Evolutionary conservation across 37 sponge, comb jelly and placozoan genomes (phyloP), one percentile per base, ranked within the genome.

Genomic region (Mnemiopsis leidyi): DNA sequence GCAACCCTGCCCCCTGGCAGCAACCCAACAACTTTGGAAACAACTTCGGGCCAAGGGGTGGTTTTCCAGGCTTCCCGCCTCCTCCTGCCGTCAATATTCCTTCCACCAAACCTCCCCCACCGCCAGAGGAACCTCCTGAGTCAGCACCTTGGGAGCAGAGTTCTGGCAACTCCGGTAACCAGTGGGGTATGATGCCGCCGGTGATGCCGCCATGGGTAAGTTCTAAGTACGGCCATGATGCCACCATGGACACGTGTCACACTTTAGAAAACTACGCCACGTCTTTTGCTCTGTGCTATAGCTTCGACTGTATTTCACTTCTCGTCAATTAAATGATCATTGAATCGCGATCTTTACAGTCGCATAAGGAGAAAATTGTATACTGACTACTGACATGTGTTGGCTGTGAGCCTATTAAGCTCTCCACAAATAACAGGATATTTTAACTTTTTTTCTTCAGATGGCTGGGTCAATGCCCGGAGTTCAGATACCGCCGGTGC

Each of bases 91-190:
- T 36, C 34, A 69, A 69, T 20, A 69, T 69, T 25, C 82, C 82
- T 21, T 36, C 37, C 21, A 79, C 82, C 36, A 32, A 79, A 29
- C 82, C 82, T 3, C 82, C 82, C 34, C 82, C 82, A 2, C 82
- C 82, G 1, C 82, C 82, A 29, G 82, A 79, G 36, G 82, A 79
- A 2, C 82, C 82, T 31, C 82, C 82, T 32, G 82, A 79, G 82
- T 21, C 37, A 79, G 82, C 37, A 33, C 35, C 37, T 5, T 79
- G 82, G 82, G 82, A 79, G 21, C 82, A 79, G 82, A 32, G 21
- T 2, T 0, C 82, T 7, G 37, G 37, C 1, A 16, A 16, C 36
- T 5, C 61, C 13, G 61, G 61, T 18, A 48, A 13, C 61, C 13
- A 13, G 61, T 16, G 82, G 32, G 36, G 3, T 1, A 35, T 32